Base-by-base conservation (phyloP, 2,113 vertebrate species). In the Dasyornis broadbenti region DNA sequence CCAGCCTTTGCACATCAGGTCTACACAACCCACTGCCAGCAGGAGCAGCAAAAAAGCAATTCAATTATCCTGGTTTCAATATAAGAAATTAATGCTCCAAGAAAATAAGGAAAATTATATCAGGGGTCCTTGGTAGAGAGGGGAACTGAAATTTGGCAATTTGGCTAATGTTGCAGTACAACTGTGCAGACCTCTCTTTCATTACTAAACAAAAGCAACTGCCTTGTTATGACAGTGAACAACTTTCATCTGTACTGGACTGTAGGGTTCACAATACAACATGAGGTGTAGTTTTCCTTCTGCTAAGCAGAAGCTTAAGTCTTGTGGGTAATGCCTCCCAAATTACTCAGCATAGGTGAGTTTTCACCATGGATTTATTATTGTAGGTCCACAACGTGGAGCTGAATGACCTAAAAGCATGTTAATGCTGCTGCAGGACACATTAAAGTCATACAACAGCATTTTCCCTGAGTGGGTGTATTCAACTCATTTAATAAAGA, bases 391-490 rank as follows among this genome's bases (percentile, higher is more conserved):
- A 40, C 39, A 44, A n/a, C 9, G 37, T 28, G 28, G 31, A 78
- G 20, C 7, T 90, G 93, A 86, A 76, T 86, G 68, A 94, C 92
- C 69, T 42, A 69, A 86, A 89, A 96, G 49, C 85, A 90, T 59
- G 85, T 94, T 96, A 83, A 75, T 20, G 17, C 83, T 94, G 73
- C 90, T 77, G 27, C 64, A 95, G 93, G 94, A 97, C 91, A 95
- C 33, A 47, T 88, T 66, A 85, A 86, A 89, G 69, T 71, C 44
- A 82, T 68, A 91, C 42, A 89, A 28, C 47, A 56, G 70, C 60
- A 68, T 94, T 95, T 97, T 86, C 81, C 63, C 79, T 86, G 86
- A 97, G 91, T 97, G 84, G 96, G 92, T 94, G 59, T 94, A 89
- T 95, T 79, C 61, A 91, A 49, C 65, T 96, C 33, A 56, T 95